These are phyloP conservation scores for Lophius piscatorius DNA, from an alignment of 2,113 vertebrate species.

Conservation along the genomic window DNA sequence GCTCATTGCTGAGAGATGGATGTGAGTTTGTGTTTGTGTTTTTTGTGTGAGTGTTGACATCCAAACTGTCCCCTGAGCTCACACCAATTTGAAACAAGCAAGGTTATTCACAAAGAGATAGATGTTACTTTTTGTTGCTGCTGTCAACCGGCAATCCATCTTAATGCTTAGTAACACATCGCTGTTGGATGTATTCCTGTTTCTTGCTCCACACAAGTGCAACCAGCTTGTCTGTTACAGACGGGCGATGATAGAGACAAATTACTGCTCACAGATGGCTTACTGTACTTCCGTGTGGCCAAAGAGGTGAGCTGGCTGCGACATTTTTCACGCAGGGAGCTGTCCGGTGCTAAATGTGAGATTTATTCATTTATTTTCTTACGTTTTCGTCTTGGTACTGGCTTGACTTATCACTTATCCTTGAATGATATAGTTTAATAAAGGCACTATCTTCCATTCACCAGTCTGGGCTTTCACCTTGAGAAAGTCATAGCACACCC, in stretches of 20 bases:
- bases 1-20: too few species aligned
- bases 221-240: slow-evolving; percentile 61
- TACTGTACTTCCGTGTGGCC: slow-evolving; percentile 51
- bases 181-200: slow-evolving; percentile 50
- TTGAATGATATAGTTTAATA: too few species aligned
- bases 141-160: slow-evolving; percentile 69
- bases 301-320: too few species aligned
- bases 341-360: background rate
- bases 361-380: too few species aligned
- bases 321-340: background rate
- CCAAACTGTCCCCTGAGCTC: slow-evolving; percentile 46
- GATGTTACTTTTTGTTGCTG: slow-evolving; percentile 60
- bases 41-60: slow-evolving; percentile 1
- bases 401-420: too few species aligned
- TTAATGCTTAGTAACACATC: slow-evolving; percentile 65
- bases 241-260: slow-evolving; percentile 66
- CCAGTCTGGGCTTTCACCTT: too few species aligned
- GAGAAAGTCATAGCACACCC: too few species aligned
- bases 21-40: slow-evolving; percentile 13
- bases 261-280: slow-evolving; percentile 40
- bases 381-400: too few species aligned
- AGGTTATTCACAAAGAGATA: slow-evolving; percentile 72
- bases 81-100: slow-evolving; percentile 60
- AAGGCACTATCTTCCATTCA: too few species aligned
- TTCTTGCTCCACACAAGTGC: slow-evolving; percentile 42